Percentiles rank a stretch among this genome's conserved stretches.
Conservation (phyloP, 2,797 vertebrate species). For the Centropyge bicolor region DNA sequence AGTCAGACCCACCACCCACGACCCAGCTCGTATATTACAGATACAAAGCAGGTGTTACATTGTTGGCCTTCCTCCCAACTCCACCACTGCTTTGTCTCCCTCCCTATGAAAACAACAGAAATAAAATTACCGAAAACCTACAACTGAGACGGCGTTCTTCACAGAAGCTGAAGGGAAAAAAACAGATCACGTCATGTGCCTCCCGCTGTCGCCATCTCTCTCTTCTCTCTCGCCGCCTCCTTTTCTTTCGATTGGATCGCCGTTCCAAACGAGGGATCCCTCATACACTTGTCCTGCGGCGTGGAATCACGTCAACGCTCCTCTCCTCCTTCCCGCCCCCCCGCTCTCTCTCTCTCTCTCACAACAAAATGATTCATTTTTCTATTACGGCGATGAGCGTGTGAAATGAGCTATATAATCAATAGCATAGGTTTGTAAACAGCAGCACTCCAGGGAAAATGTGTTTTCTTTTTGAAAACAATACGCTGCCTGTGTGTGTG, state of each 20-base stretch:
- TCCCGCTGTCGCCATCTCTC: constrained; percentile 3
- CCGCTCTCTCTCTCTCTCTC: constrained; percentile 56
- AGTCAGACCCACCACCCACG: constrained; percentile 13
- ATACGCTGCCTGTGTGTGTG: constrained; percentile 62
- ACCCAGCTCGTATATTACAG: constrained; percentile 32
- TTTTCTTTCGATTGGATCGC: constrained; percentile 59
- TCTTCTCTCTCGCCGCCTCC: neutral
- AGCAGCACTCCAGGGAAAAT: constrained; percentile 87
- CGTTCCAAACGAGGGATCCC: constrained; percentile 76
- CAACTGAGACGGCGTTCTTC: constrained; percentile 49
- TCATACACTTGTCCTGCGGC: constrained; percentile 72
- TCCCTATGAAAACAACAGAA: constrained; percentile 36
- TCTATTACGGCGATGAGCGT: constrained; percentile 94
- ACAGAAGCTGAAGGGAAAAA: constrained; percentile 52
- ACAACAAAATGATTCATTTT: constrained; percentile 91
- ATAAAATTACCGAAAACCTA: constrained; percentile 67
- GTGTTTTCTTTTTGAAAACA: constrained; percentile 83
- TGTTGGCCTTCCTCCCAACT: constrained; percentile 1
- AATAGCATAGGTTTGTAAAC: constrained; percentile 93
- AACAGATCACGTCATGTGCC: constrained; percentile 52
- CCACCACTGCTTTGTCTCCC: constrained; percentile 11
- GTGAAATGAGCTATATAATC: constrained; percentile 98
- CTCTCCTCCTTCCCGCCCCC: constrained; percentile 9
- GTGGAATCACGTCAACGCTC: constrained; percentile 57
- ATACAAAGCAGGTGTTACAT: constrained; percentile 34